A percentile compares a stretch with the other conserved stretches of the same genome.
These are phyloP conservation scores for Halcyon leucocephala DNA, from an alignment of 2,797 vertebrate species.

Conservation along the genomic window DNA sequence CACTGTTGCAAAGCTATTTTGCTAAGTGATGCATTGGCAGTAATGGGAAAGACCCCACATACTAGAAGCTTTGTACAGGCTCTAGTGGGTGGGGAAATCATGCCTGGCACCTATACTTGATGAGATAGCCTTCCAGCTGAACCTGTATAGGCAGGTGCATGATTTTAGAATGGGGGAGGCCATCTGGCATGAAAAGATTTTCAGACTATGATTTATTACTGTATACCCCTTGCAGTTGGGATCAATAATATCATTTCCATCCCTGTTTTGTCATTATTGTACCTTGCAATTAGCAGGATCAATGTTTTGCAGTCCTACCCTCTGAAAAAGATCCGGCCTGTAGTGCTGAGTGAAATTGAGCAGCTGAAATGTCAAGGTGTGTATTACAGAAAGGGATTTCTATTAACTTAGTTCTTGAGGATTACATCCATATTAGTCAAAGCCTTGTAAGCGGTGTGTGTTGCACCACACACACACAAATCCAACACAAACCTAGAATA, in stretches of 20 bases:
- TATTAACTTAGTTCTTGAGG: neutral
- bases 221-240: neutral
- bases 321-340: neutral
- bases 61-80: neutral
- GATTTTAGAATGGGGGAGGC: neutral
- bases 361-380: neutral
- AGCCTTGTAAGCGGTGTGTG: neutral
- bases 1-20: neutral
- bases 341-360: neutral
- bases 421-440: neutral
- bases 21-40: neutral
- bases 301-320: neutral
- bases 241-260: neutral
- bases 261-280: neutral
- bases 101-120: neutral
- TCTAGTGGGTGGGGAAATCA: neutral
- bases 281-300: neutral
- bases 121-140: constrained; percentile 30
- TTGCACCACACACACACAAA: neutral
- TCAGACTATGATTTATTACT: neutral
- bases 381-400: neutral
- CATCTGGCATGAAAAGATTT: neutral
- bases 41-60: neutral
- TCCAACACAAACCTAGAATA: neutral
- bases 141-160: neutral